Evolutionary conservation across 2,113 vertebrate genomes (phyloP), one percentile per base, ranked within the genome.

Genomic region (Delphinus delphis): DNA sequence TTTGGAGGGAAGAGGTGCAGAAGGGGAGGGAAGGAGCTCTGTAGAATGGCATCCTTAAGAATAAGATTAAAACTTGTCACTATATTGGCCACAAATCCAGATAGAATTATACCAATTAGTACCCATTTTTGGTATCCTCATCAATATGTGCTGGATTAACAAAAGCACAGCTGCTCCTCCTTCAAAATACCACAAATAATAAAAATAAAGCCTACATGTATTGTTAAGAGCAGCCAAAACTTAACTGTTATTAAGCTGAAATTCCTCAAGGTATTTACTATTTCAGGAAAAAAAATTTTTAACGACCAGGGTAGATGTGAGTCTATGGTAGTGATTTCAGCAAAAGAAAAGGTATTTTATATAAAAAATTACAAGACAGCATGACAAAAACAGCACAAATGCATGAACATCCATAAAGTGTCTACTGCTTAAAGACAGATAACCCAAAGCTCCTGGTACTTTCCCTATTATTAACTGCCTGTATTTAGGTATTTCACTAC

Each of bases 51-150:
- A 94, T 21, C 36, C 63, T 91, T 77, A 83, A 81, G 65, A 96
- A n/a, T 63, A 67, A 93, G 80, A 87, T 77, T 55, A 68, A 95
- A 91, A 93, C 28, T 68, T 68, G 93, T 86, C 93, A 91, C 17
- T 91, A 85, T 55, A 86, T 8, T 84, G 65, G 90, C 58, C 20
- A 95, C 47, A 94, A 93, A 90, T 93, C 90, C 87, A 90, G 70
- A 97, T 74, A 80, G 44, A 96, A 88, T 88, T 85, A 90, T 65
- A 92, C 50, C 77, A 89, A 73, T 92, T 92, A 90, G 83, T 47
- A 84, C 10, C 53, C 76, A 90, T 85, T 96, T 97, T 31, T 90
- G 58, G 84, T 93, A 93, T 88, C 60, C 58, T 93, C 83, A 96
- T 96, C 90, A 86, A 83, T 90, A 94, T 36, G 23, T 93, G 65